Percentiles rank a stretch among this genome's conserved stretches.
phyloP scores from a whole-genome alignment of 1,140 invertebrate species.

The Hylyphantes graminicola region DNA sequence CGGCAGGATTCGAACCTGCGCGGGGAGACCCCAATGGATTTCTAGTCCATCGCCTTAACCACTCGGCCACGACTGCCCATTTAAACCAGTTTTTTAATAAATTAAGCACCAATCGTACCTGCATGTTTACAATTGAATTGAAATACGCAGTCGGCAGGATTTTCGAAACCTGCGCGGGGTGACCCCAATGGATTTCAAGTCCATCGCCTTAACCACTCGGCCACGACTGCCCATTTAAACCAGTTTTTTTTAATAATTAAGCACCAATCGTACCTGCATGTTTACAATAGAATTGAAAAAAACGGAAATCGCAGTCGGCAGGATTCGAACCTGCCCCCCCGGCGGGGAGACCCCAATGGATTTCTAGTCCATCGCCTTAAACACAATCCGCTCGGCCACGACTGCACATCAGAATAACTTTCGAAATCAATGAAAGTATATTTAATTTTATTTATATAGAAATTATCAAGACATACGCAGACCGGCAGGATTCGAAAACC shows the following conservation, averaged over 20 bases:
- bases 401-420: background rate
- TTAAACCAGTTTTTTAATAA: too few relatives aligned
- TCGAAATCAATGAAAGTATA: too few relatives aligned
- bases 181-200: background rate
- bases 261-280: background rate
- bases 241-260: background rate
- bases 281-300: background rate
- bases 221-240: background rate
- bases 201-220: slow-evolving; percentile 4
- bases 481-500: too few relatives aligned
- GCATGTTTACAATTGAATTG: too few relatives aligned
- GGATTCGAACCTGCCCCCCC: background rate
- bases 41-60: too few relatives aligned
- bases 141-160: too few relatives aligned
- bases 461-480: too few relatives aligned
- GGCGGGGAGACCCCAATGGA: background rate
- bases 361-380: background rate
- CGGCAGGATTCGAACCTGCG: too few relatives aligned
- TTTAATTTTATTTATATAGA: too few relatives aligned
- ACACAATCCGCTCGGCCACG: background rate
- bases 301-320: background rate
- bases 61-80: too few relatives aligned
- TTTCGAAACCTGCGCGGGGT: background rate
- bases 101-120: too few relatives aligned
- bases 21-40: too few relatives aligned